A percentile compares a stretch with the other conserved stretches of the same genome.
Evolutionary conservation across 1,140 invertebrate genomes (phyloP).

Genomic region (Pteromalus puparum): DNA sequence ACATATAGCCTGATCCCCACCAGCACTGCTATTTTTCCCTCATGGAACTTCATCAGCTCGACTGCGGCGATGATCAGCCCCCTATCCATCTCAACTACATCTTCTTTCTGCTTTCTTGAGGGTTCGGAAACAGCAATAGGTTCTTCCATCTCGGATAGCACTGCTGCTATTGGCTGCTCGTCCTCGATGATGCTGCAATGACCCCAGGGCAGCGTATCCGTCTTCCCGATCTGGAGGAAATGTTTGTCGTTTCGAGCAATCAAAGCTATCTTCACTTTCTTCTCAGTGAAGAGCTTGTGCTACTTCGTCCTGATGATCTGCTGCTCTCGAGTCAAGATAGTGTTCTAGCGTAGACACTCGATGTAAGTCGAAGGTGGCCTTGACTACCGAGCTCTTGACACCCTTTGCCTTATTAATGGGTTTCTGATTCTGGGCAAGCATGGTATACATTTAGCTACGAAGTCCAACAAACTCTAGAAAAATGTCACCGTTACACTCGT

Average conservation of each 20-base stretch:
- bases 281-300: slow-evolving; percentile 56
- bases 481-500: neutral
- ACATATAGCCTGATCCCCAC: no score
- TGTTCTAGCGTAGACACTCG: slow-evolving; percentile 11
- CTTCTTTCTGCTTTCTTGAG: no score
- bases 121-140: no score
- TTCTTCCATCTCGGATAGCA: no score
- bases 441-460: neutral
- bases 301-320: slow-evolving; percentile 31
- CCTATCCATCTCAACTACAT: no score
- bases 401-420: neutral
- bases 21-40: no score
- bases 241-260: slow-evolving; percentile 56
- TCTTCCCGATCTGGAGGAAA: slow-evolving; percentile 42
- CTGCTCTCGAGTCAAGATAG: neutral
- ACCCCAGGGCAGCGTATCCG: slow-evolving; percentile 55
- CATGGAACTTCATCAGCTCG: no score
- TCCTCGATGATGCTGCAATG: slow-evolving; percentile 49
- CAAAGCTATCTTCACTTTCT: slow-evolving; percentile 55
- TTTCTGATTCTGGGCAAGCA: neutral
- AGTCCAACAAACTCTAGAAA: neutral
- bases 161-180: no score
- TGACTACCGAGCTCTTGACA: neutral
- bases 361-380: neutral
- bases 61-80: no score